Base-by-base conservation (phyloP, 2,888 invertebrate species). In the Phaonia tiefii region DNA sequence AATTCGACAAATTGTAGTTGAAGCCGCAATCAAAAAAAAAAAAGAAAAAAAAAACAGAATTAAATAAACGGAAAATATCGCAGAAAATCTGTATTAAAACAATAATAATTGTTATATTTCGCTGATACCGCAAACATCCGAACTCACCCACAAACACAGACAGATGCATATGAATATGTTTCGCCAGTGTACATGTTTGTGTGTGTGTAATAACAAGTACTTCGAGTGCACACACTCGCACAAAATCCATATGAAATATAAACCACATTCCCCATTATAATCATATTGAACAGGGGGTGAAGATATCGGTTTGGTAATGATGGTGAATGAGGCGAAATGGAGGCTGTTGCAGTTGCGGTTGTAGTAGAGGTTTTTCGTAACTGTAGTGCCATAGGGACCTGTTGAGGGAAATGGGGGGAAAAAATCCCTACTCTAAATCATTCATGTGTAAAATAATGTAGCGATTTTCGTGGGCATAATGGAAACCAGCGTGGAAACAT, bases 401-500 rank as follows among this genome's bases (percentile, higher is more conserved):
- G 58, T 31, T 31, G 31, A 31, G 31, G 3, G 31, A 31, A 8
- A 31, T 25, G 17, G 54, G 69, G 74, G 3, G 31, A 63, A 15
- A 71, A 75, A 74, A 77, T n/a, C n/a, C n/a, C n/a, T n/a, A 67
- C 70, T 74, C 58, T 20, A 58, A 77, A 1, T 77, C 77, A 81
- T 71, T 81, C 80, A 67, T 71, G 77, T 81, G 77, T 81, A 73
- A 77, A 77, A 80, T 80, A 81, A 81, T 77, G 77, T 77, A 77
- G 58, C 58, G 58, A 58, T 70, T 76, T 80, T n/a, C n/a, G n/a
- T n/a, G n/a, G n/a, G n/a, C n/a, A n/a, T n/a, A n/a, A n/a, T n/a
- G n/a, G n/a, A n/a, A n/a, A n/a, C n/a, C n/a, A n/a, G n/a, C n/a
- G n/a, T n/a, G n/a, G n/a, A n/a, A n/a, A n/a, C n/a, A n/a, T n/a